Evolutionary conservation across 2,113 vertebrate species (phyloP).

Genomic region (Poicephalus meyeri): DNA sequence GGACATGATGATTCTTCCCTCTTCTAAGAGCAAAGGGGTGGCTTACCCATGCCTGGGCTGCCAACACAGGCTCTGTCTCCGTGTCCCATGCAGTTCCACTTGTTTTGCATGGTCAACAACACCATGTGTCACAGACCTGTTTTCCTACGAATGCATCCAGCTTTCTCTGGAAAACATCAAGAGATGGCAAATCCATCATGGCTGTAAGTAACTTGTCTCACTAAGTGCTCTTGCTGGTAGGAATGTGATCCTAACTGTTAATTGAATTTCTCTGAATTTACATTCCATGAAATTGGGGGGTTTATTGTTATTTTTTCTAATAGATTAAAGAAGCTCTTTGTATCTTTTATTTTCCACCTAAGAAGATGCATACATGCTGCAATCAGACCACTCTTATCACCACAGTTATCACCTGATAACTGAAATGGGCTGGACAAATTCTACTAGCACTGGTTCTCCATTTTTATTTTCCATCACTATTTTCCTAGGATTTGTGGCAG

Average conservation of each 20-base stretch:
- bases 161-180: background rate
- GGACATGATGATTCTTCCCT: background rate
- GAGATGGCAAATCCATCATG: background rate
- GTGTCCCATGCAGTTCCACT: fast-evolving
- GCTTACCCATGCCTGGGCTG: background rate
- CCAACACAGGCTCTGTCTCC: fast-evolving
- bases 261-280: background rate
- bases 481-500: background rate
- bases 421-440: background rate
- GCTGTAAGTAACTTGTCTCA: background rate
- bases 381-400: background rate
- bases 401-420: background rate
- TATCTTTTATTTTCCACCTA: background rate
- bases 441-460: background rate
- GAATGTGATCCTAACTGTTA: background rate
- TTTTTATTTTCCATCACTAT: background rate
- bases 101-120: fast-evolving
- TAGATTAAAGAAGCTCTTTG: background rate
- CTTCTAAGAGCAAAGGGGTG: background rate
- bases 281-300: background rate
- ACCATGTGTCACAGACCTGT: background rate
- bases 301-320: background rate
- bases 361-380: background rate
- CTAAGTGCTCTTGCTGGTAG: background rate
- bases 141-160: background rate